phyloP scores from a whole-genome alignment of 2,797 vertebrate species.

The Squalus acanthias region DNA sequence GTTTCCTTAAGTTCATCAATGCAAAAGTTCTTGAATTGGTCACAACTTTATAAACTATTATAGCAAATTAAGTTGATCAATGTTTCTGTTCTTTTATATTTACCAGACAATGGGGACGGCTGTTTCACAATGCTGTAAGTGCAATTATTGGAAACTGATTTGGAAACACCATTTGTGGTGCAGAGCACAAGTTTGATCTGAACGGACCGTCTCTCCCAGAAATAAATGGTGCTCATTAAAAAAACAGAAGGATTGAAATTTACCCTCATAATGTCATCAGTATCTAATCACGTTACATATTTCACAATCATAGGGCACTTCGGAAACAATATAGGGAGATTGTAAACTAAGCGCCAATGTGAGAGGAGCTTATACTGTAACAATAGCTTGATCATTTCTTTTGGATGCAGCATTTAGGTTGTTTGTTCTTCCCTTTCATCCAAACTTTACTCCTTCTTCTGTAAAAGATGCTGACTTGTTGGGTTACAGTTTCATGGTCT shows the following conservation, averaged over 20 bases:
- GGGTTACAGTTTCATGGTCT: background rate
- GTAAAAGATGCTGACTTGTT: background rate
- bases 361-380: background rate
- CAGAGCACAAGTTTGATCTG: background rate
- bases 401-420: background rate
- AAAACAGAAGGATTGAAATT: background rate
- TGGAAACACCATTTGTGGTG: background rate
- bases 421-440: background rate
- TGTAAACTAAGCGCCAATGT: background rate
- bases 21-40: background rate
- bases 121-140: background rate
- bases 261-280: background rate
- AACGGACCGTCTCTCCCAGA: background rate
- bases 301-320: background rate
- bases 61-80: background rate
- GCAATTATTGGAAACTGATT: background rate
- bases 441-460: background rate
- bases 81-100: background rate
- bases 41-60: background rate
- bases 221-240: background rate
- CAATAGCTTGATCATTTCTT: background rate
- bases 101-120: background rate
- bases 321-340: background rate
- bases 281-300: background rate
- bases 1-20: conserved; percentile 13